Conservation (phyloP, 2,888 invertebrate genomes). For the Acronicta aceris region DNA sequence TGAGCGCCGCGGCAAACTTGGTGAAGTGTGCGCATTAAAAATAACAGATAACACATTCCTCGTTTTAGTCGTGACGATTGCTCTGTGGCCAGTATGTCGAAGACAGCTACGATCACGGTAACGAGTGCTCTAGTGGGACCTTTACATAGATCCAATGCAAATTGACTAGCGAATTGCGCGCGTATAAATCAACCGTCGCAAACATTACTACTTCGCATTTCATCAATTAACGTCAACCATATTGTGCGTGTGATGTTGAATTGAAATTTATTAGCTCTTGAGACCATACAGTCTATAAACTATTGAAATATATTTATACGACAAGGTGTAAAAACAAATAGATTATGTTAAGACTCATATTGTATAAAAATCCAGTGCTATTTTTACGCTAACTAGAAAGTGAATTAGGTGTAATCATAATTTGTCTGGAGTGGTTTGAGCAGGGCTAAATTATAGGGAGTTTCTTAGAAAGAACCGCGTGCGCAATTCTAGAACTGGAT, state of each 20-base stretch:
- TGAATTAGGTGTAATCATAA: slow-evolving; percentile 70
- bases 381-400: slow-evolving; percentile 73
- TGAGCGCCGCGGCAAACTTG: slow-evolving; percentile 18
- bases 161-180: slow-evolving; percentile 78
- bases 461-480: slow-evolving; percentile 64
- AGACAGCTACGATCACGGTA: slow-evolving; percentile 69
- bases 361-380: slow-evolving; percentile 39
- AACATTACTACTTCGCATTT: slow-evolving; percentile 71
- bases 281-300: slow-evolving; percentile 4
- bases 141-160: slow-evolving; percentile 84
- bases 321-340: too few species aligned
- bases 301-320: neutral
- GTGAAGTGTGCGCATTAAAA: slow-evolving; percentile 54
- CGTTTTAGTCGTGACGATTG: slow-evolving; percentile 75
- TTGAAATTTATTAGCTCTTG: slow-evolving; percentile 51
- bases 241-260: slow-evolving; percentile 65
- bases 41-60: slow-evolving; percentile 67
- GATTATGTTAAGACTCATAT: slow-evolving; percentile 2
- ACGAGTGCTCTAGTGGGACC: slow-evolving; percentile 77
- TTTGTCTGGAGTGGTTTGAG: slow-evolving; percentile 68
- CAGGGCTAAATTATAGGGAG: slow-evolving; percentile 71
- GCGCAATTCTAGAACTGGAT: slow-evolving; percentile 56
- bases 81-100: slow-evolving; percentile 63
- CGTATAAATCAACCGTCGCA: slow-evolving; percentile 74
- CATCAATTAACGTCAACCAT: slow-evolving; percentile 80